Percentiles rank a stretch among this genome's conserved stretches.
Evolutionary conservation across 2,797 vertebrate genomes (phyloP).

Genomic region (Dendrocincla tyrannina): DNA sequence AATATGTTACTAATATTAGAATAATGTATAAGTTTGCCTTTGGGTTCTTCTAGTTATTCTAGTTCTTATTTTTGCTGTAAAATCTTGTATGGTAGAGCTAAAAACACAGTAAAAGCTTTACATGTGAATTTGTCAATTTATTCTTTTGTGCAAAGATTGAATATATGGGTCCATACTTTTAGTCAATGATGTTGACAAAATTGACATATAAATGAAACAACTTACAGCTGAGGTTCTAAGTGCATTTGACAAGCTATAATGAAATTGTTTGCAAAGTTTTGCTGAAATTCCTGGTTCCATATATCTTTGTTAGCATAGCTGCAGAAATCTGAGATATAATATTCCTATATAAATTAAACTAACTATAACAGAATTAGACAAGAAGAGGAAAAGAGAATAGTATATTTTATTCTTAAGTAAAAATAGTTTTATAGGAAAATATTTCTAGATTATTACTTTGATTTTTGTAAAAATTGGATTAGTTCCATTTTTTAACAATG

Average conservation of each 20-base stretch:
- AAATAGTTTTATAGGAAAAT: constrained; percentile 47
- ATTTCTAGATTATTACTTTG: constrained; percentile 36
- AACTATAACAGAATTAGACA: constrained; percentile 63
- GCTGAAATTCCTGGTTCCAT: constrained; percentile 73
- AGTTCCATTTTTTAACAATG: not conserved
- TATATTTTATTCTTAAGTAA: constrained; percentile 56
- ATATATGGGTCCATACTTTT: constrained; percentile 6
- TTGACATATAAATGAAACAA: constrained; percentile 71
- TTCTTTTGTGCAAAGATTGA: constrained; percentile 44
- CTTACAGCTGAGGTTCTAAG: constrained; percentile 51
- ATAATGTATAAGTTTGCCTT: not conserved
- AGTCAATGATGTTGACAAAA: constrained; percentile 62
- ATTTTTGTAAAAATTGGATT: constrained; percentile 39
- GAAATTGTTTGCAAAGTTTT: constrained; percentile 78
- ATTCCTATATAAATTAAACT: constrained; percentile 69
- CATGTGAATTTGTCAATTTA: constrained; percentile 42
- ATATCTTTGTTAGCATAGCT: constrained; percentile 78
- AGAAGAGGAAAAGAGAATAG: constrained; percentile 54
- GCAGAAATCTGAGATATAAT: constrained; percentile 61
- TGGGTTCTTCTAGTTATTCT: not conserved
- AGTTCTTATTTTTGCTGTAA: not conserved
- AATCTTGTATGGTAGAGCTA: not conserved
- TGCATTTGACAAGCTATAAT: constrained; percentile 72
- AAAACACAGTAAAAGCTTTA: constrained; percentile 49
- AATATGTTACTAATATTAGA: not conserved